Base-by-base conservation (phyloP, 2,797 vertebrate genomes). In the Lithobates sylvaticus region DNA sequence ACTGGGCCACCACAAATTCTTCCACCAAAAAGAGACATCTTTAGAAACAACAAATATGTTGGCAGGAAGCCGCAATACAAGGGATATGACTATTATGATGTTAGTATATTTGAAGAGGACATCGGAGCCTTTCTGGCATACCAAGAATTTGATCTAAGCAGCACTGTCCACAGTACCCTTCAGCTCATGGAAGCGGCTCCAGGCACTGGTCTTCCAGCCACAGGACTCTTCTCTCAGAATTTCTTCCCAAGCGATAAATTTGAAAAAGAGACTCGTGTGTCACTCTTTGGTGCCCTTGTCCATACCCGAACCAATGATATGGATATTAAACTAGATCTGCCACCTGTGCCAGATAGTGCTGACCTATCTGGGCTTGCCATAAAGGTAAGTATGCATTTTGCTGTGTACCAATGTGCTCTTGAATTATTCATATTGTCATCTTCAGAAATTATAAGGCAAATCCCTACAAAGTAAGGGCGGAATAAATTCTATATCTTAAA, bases 251-350 rank as follows among this genome's bases (percentile, higher is more conserved):
- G 86, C 0, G 97, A 99, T 93, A 95, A 78, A 86, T 98, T 98
- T 92, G 97, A 98, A 84, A 96, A 93, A 21, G 97, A 99, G 72
- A 99, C 98, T 0, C 94, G 97, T 0, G 89, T 96, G 90, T 96
- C 97, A 0, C 95, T 99, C 80, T 99, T 99, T 1, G 98, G 98
- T 77, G 98, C 98, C 1, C 95, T 99, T 18, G 96, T 97, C 69
- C 97, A 98, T 90, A 97, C 96, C 78, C 96, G 96, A 10, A 96
- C 98, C 0, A 94, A 94, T 8, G 97, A 99, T 83, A 93, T 99
- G 91, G 98, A 99, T 71, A 95, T 99, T 87, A 96, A 94, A 81
- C 82, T 99, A 92, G 97, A 98, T 90, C 88, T 99, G 9, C 98
- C 98, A 0, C 97, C 97, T 0, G 93, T 99, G 76, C 98, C 98